A percentile compares a stretch with the other conserved stretches of the same genome.
Conservation (phyloP, 2,113 vertebrate species). For the Serinus canaria region DNA sequence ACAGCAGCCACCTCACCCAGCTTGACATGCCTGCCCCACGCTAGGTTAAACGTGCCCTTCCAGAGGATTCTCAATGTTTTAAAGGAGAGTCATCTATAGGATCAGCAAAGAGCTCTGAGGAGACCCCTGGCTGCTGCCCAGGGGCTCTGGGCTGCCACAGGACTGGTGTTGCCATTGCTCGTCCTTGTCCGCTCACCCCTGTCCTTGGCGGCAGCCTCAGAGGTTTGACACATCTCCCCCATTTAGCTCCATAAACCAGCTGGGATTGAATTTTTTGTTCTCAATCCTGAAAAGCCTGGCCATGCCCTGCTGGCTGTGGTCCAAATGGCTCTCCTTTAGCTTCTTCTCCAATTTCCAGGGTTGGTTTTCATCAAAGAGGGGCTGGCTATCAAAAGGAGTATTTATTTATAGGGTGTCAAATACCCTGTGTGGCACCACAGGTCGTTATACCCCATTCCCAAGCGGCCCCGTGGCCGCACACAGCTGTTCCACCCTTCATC, state of each 20-base stretch:
- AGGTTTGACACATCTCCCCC: slow-evolving; percentile 22
- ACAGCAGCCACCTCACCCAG: no score
- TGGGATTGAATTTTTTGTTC: slow-evolving; percentile 53
- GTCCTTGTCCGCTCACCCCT: not conserved
- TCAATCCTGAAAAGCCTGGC: slow-evolving; percentile 51
- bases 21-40: accelerated
- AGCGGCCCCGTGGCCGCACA: not conserved
- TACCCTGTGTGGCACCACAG: slow-evolving; percentile 54
- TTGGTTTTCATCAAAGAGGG: slow-evolving; percentile 56
- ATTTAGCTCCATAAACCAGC: slow-evolving; percentile 52
- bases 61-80: not conserved
- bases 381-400: slow-evolving; percentile 31
- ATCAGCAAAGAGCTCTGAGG: not conserved
- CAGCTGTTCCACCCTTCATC: slow-evolving; percentile 55
- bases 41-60: not conserved
- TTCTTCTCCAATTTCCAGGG: slow-evolving; percentile 58
- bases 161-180: not conserved
- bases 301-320: not conserved
- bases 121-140: not conserved
- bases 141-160: not conserved
- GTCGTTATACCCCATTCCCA: slow-evolving; percentile 2
- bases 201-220: not conserved
- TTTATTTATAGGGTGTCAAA: slow-evolving; percentile 82
- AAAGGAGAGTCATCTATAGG: not conserved
- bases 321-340: slow-evolving; percentile 22